phyloP scores from a whole-genome alignment of 2,113 vertebrate species.

The Pogonocichla stellata region DNA sequence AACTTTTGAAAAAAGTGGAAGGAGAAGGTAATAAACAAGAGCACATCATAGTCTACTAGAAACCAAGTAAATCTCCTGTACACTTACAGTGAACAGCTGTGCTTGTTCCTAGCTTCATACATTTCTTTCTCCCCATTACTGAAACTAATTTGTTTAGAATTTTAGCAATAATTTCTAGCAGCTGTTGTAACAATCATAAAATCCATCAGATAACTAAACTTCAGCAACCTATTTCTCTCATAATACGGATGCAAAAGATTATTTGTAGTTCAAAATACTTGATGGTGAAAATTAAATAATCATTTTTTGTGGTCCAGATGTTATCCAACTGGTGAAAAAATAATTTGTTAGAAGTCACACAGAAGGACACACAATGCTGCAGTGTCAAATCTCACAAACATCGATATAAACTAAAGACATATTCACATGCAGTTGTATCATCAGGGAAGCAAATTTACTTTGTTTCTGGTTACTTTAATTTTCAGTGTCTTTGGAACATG shows the following conservation, averaged over 20 bases:
- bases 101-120: background rate
- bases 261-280: background rate
- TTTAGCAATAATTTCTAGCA: conserved; percentile 28
- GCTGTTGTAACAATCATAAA: background rate
- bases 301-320: background rate
- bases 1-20: background rate
- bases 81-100: background rate
- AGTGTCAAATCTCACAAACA: background rate
- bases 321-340: background rate
- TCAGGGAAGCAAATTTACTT: background rate
- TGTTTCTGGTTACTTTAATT: background rate
- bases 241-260: background rate
- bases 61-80: background rate
- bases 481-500: background rate
- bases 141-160: background rate
- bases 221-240: background rate
- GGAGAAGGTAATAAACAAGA: background rate
- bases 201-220: background rate
- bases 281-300: background rate
- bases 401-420: background rate
- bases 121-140: background rate
- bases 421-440: background rate
- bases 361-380: background rate
- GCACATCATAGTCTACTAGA: background rate
- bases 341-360: background rate